Conservation (phyloP, 2,113 vertebrate species). For the Myanophis thanlyinensis region DNA sequence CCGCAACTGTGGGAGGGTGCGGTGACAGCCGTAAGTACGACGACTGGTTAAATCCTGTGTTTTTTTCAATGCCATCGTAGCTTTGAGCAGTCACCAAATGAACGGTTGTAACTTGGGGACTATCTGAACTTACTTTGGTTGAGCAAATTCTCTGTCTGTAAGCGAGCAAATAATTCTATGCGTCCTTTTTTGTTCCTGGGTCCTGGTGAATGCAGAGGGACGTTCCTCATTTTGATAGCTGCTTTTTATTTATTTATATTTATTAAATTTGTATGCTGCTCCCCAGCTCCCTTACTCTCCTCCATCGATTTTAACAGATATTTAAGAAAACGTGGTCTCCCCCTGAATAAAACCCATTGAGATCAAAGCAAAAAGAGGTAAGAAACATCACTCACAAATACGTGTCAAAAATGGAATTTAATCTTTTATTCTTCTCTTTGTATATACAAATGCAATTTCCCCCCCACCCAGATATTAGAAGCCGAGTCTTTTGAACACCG, state of each 20-base stretch:
- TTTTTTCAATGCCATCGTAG: too few relatives aligned
- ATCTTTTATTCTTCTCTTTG: conserved; percentile 17
- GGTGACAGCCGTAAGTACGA: too few relatives aligned
- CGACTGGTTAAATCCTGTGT: too few relatives aligned
- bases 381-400: background rate
- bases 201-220: background rate
- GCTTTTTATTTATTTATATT: background rate
- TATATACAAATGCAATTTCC: conserved; percentile 56
- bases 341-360: background rate
- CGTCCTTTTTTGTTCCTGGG: too few relatives aligned
- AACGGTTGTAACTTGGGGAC: too few relatives aligned
- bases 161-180: too few relatives aligned
- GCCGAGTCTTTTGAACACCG: conserved; percentile 48
- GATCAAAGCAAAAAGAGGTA: background rate
- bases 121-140: too few relatives aligned
- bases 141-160: too few relatives aligned
- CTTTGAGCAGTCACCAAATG: too few relatives aligned
- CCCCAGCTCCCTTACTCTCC: background rate
- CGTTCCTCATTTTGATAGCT: background rate
- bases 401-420: conserved; percentile 59
- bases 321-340: background rate
- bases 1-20: too few relatives aligned
- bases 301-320: background rate
- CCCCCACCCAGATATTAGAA: conserved; percentile 39
- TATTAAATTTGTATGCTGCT: background rate